Conservation (phyloP, 2,888 invertebrate genomes). For the Eupithecia insigniata region DNA sequence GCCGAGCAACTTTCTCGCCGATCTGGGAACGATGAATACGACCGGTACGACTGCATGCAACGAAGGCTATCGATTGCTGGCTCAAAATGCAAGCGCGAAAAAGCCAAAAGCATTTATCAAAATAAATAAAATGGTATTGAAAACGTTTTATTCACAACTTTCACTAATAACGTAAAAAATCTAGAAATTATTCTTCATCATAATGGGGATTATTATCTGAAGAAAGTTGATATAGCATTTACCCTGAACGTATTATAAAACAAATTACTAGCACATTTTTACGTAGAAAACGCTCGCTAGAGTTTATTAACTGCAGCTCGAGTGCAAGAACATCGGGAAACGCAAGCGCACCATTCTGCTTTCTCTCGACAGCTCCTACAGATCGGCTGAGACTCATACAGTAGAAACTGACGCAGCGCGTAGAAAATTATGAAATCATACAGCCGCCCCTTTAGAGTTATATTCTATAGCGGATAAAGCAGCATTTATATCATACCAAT, state of each 20-base stretch:
- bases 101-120: conserved; percentile 1
- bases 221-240: conserved; percentile 1
- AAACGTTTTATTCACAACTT: not conserved
- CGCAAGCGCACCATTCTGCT: conserved; percentile 68
- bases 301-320: conserved; percentile 46
- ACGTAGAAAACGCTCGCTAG: conserved; percentile 43
- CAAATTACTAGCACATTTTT: conserved; percentile 11
- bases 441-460: conserved; percentile 41
- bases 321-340: conserved; percentile 71
- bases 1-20: conserved; percentile 76
- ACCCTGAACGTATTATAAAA: conserved; percentile 1
- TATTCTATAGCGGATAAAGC: not conserved
- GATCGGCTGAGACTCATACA: conserved; percentile 64
- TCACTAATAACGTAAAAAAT: conserved; percentile 1
- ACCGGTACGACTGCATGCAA: conserved; percentile 58
- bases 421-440: conserved; percentile 76
- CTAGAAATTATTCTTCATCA: not conserved
- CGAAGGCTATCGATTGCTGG: conserved; percentile 45
- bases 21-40: conserved; percentile 64
- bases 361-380: conserved; percentile 66
- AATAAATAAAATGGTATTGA: not conserved
- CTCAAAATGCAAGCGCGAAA: conserved; percentile 47
- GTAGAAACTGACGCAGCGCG: conserved; percentile 63
- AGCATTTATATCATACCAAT: not conserved
- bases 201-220: not conserved